These are phyloP conservation scores for Calidris pugnax DNA, from an alignment of 2,113 vertebrate genomes.

Conservation along the genomic window DNA sequence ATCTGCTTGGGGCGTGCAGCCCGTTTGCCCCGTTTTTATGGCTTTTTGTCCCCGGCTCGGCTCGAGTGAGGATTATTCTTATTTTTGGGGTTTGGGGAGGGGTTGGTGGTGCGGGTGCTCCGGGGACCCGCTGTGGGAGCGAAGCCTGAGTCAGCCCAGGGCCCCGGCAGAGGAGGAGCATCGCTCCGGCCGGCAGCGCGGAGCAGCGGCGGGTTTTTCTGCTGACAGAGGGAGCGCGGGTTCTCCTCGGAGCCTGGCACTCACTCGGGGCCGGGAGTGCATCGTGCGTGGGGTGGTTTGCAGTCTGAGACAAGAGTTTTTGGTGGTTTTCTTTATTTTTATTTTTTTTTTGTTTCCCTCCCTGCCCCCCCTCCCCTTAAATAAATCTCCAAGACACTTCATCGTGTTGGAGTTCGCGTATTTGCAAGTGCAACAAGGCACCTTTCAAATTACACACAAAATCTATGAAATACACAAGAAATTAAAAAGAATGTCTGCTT, in stretches of 20 bases:
- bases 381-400: background rate
- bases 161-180: background rate
- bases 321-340: background rate
- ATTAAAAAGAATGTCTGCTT: background rate
- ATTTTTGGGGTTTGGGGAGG: background rate
- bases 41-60: accelerated
- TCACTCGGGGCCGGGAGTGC: background rate
- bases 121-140: background rate
- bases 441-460: background rate
- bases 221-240: conserved; percentile 25
- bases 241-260: background rate
- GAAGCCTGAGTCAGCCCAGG: background rate
- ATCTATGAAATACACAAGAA: background rate
- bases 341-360: background rate
- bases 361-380: background rate
- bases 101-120: background rate
- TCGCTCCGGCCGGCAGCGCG: background rate
- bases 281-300: background rate
- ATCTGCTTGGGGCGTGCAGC: background rate
- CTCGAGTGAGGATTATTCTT: background rate
- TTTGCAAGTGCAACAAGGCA: background rate
- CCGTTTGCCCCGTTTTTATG: background rate
- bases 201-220: background rate
- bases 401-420: background rate
- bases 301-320: background rate